Evolutionary conservation across 2,888 invertebrate genomes (phyloP).

Genomic region (Napeogenes sylphis): DNA sequence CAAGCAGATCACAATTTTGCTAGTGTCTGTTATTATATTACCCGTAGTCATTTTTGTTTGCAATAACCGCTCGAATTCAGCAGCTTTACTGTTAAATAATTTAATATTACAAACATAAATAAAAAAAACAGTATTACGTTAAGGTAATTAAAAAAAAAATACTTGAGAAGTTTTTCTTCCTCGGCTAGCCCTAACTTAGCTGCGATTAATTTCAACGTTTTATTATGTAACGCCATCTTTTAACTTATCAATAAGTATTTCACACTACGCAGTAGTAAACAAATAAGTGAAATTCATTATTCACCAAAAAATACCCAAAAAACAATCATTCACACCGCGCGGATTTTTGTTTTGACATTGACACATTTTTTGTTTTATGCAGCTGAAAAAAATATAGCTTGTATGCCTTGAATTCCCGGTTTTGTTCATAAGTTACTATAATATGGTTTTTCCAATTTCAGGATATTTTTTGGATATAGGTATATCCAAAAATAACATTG

Average conservation of each 20-base stretch:
- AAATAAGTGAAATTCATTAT: too few species aligned
- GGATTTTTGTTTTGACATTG: not conserved
- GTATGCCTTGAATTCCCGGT: slow-evolving; percentile 2
- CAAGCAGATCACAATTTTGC: slow-evolving; percentile 79
- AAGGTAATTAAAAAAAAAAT: slow-evolving; percentile 25
- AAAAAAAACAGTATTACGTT: not conserved
- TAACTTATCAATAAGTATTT: not conserved
- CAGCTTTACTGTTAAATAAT: slow-evolving; percentile 70
- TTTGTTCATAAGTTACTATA: not conserved
- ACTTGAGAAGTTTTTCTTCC: slow-evolving; percentile 64
- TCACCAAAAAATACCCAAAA: too few species aligned
- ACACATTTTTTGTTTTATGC: not conserved
- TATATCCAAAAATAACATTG: too few species aligned
- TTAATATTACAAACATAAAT: not conserved
- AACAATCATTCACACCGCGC: not conserved
- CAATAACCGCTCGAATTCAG: slow-evolving; percentile 70
- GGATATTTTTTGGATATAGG: too few species aligned
- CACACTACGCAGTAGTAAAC: too few species aligned
- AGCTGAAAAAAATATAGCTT: not conserved
- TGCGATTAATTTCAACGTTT: slow-evolving; percentile 57
- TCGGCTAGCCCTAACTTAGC: slow-evolving; percentile 59
- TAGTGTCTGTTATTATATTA: slow-evolving; percentile 74
- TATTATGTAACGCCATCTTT: slow-evolving; percentile 52
- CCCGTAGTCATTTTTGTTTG: slow-evolving; percentile 64
- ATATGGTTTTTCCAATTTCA: too few species aligned